phyloP scores from a whole-genome alignment of 2,888 invertebrate species.

The Ectemnius continuus region DNA sequence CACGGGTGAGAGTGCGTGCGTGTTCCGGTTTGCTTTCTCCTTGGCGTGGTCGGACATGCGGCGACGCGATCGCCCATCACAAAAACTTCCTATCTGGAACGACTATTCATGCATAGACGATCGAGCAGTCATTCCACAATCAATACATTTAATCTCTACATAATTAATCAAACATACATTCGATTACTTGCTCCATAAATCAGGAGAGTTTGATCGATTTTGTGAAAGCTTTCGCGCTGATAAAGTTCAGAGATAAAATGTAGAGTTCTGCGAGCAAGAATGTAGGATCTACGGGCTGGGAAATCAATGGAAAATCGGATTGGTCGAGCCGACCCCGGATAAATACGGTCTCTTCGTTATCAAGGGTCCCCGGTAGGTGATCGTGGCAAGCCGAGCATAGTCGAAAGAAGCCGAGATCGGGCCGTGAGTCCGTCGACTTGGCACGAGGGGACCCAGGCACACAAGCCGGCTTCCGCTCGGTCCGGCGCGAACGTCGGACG shows the following conservation, averaged over 20 bases:
- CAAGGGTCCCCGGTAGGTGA: conserved; percentile 21
- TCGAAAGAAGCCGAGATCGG: conserved; percentile 62
- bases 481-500: conserved; percentile 49
- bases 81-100: background rate
- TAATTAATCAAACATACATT: no score
- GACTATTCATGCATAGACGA: no score
- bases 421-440: conserved; percentile 48
- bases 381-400: conserved; percentile 37
- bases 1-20: background rate
- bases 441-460: conserved; percentile 54
- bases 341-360: conserved; percentile 47
- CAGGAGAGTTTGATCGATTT: no score
- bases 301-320: no score
- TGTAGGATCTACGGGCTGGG: no score
- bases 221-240: no score
- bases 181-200: no score
- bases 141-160: no score
- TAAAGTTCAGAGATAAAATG: no score
- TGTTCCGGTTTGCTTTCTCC: conserved; percentile 26
- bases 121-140: no score
- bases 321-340: conserved; percentile 21
- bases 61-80: background rate
- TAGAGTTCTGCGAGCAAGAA: no score
- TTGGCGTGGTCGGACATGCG: background rate
- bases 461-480: conserved; percentile 59